These are phyloP conservation scores for Drepanosiphum platanoidis DNA, from an alignment of 2,888 invertebrate species.

Conservation along the genomic window DNA sequence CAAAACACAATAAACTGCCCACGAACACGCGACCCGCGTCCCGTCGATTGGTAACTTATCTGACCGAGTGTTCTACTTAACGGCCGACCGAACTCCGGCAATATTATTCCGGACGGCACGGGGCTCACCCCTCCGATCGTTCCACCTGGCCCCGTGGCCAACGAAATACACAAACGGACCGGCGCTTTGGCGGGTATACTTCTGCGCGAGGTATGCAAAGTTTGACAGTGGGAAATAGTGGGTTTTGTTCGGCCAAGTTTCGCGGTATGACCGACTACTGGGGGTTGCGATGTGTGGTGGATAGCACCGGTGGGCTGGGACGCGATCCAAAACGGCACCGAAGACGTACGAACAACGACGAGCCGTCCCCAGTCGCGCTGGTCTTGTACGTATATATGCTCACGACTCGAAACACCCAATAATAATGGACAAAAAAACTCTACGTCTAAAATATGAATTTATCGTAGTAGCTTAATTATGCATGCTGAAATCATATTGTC, in stretches of 20 bases:
- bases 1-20: not conserved
- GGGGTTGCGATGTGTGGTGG: slow-evolving; percentile 8
- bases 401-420: too few species aligned
- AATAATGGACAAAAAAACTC: not conserved
- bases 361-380: not conserved
- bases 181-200: slow-evolving; percentile 36
- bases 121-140: not conserved
- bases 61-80: slow-evolving; percentile 31
- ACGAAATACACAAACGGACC: slow-evolving; percentile 31
- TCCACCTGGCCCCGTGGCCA: not conserved
- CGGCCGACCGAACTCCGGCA: slow-evolving; percentile 29
- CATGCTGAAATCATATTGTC: not conserved
- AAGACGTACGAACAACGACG: not conserved
- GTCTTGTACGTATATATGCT: too few species aligned
- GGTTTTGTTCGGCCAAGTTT: slow-evolving; percentile 31
- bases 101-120: slow-evolving; percentile 30
- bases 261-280: not conserved
- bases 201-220: not conserved
- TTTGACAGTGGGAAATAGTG: slow-evolving; percentile 4
- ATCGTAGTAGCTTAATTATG: slow-evolving; percentile 1
- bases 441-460: slow-evolving; percentile 18
- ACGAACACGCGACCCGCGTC: not conserved
- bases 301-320: not conserved
- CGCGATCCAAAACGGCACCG: not conserved
- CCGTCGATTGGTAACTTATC: not conserved